Evolutionary conservation across 30 jellyfish, hydroid and myxozoan species (phyloP), one percentile per base, ranked within the genome.

Genomic region (Sanderia malayensis): DNA sequence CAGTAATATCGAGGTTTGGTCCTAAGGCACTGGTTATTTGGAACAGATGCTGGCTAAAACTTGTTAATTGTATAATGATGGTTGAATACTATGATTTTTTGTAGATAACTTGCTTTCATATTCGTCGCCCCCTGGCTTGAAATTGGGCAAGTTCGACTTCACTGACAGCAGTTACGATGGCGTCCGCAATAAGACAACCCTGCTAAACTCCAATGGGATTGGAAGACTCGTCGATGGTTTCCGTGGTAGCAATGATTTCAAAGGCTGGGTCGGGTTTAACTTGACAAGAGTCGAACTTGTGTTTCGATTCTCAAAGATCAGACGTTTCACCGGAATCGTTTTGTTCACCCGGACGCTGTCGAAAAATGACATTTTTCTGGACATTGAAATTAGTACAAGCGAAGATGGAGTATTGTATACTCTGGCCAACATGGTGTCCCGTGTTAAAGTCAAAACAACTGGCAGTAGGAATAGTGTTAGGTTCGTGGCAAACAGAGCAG

Each of bases 211-310:
- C 15, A 28, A 41, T 34, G 94, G 94, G 17, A 58, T 82, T 6
- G 94, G 94, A 44, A 58, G 46, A 8, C 79, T 82, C 18, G 78
- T 60, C 37, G 94, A 82, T 69, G 82, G 72, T 0, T 32, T 46
- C 28, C 26, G 6, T 61, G 94, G 94, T 62, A 69, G 86, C 29
- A 70, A 70, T 22, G 82, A 63, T 28, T 45, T 72, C 32, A 26
- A 67, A 17, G 94, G 86, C 46, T 82, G 94, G 94, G 86, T 82
- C 15, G 94, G 84, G 20, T 82, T 59, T 30, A 64, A 64, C 70
- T 59, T 46, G 17, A 58, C 81, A 20, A 61, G 20, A 29, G 49
- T 55, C 8, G 71, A 29, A 47, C 63, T 71, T 30, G 19, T 37
- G 0, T 82, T 82, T 58, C 70, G 45, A 34, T 82, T 82, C 71